Percentiles rank a stretch among this genome's conserved stretches.
These are phyloP conservation scores for Drosophila quinaria DNA, from an alignment of 2,888 invertebrate genomes.

Conservation along the genomic window DNA sequence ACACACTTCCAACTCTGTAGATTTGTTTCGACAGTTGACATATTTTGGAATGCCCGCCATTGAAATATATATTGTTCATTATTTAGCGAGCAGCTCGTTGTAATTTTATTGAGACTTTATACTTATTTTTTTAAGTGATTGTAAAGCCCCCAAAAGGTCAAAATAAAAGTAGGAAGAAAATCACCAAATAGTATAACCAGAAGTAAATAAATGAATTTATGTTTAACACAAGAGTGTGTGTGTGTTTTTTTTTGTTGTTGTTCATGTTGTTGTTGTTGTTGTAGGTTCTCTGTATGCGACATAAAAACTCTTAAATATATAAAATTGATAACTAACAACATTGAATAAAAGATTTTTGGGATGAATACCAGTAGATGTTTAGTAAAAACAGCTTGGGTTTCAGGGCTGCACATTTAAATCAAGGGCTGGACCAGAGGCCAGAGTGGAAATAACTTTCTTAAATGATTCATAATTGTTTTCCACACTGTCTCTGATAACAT, in stretches of 20 bases:
- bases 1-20: slow-evolving; percentile 24
- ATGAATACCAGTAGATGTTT: slow-evolving; percentile 28
- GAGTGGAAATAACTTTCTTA: slow-evolving; percentile 21
- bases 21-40: slow-evolving; percentile 70
- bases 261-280: slow-evolving; percentile 43
- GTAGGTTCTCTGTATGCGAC: slow-evolving; percentile 25
- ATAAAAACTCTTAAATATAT: slow-evolving; percentile 7
- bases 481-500: slow-evolving; percentile 37
- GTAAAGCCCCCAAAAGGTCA: background rate
- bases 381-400: background rate
- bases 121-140: slow-evolving; percentile 2
- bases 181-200: slow-evolving; percentile 8
- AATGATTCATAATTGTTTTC: background rate
- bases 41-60: slow-evolving; percentile 46
- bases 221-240: slow-evolving; percentile 5
- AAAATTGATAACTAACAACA: slow-evolving; percentile 49
- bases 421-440: slow-evolving; percentile 6
- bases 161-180: slow-evolving; percentile 1
- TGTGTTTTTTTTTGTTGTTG: slow-evolving; percentile 31
- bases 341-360: slow-evolving; percentile 38
- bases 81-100: slow-evolving; percentile 2
- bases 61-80: slow-evolving; percentile 27
- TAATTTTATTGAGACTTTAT: slow-evolving; percentile 11
- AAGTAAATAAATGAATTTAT: slow-evolving; percentile 13
- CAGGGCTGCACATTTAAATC: slow-evolving; percentile 9